Conservation (phyloP, 2,797 vertebrate genomes). For the Acridotheres tristis region DNA sequence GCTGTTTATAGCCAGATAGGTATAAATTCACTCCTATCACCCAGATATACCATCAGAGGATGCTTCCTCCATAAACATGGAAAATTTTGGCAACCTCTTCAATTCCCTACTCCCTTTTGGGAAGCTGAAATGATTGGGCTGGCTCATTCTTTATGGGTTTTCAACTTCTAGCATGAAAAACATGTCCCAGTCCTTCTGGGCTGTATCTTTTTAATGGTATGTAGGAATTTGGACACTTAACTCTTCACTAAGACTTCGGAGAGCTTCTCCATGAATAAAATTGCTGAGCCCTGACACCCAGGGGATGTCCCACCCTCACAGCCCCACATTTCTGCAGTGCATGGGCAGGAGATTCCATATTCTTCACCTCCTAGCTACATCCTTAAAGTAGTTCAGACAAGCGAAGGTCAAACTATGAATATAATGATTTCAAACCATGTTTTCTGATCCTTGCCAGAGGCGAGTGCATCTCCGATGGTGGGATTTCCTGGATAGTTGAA, state of each 20-base stretch:
- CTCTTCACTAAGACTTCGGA: not conserved
- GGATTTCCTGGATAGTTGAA: constrained; percentile 81
- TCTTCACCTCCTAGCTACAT: not conserved
- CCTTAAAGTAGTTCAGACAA: not conserved
- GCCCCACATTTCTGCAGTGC: not conserved
- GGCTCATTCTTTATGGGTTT: not conserved
- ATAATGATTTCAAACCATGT: not conserved
- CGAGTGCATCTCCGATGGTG: constrained; percentile 71
- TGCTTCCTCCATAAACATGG: not conserved
- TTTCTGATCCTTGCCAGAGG: constrained; percentile 66
- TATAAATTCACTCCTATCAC: not conserved
- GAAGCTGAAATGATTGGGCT: not conserved
- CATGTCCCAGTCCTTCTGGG: not conserved
- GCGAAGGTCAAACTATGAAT: not conserved
- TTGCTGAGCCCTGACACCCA: not conserved
- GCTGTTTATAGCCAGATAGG: not conserved
- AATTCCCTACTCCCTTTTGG: not conserved
- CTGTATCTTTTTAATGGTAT: not conserved
- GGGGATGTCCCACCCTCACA: not conserved
- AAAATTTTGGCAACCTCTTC: not conserved
- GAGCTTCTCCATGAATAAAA: not conserved
- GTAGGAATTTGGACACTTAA: not conserved
- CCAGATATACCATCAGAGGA: not conserved
- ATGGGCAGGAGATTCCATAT: not conserved
- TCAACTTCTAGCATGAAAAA: not conserved